Evolutionary conservation across 2,888 invertebrate genomes (phyloP).

Genomic region (Steinernema scapterisci): DNA sequence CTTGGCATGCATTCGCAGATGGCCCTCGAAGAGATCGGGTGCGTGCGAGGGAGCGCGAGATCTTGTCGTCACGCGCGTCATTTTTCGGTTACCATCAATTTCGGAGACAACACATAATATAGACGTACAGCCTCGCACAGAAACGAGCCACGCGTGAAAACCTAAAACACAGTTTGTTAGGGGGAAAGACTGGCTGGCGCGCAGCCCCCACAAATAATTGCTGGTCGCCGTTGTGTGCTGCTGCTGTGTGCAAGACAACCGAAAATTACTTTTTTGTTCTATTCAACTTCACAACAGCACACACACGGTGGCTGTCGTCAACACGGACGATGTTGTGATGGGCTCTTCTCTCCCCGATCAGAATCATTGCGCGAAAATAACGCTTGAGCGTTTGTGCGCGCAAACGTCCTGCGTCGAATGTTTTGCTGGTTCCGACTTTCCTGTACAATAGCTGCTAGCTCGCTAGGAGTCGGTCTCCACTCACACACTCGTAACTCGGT

Average conservation of each 20-base stretch:
- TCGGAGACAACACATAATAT: too few species aligned
- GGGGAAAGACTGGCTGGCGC: too few species aligned
- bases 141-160: too few species aligned
- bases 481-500: too few species aligned
- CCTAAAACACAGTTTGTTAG: too few species aligned
- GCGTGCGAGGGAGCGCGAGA: background rate
- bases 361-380: constrained; percentile 32
- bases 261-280: constrained; percentile 20
- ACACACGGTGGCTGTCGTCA: background rate
- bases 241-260: background rate
- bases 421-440: constrained; percentile 7
- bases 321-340: constrained; percentile 9
- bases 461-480: too few species aligned
- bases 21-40: constrained; percentile 20
- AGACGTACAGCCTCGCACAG: too few species aligned
- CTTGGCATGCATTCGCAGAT: constrained; percentile 26
- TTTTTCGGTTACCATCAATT: too few species aligned
- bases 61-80: background rate
- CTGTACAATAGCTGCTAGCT: constrained; percentile 4
- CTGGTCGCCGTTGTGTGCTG: background rate
- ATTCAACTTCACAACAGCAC: constrained; percentile 21
- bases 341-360: constrained; percentile 24
- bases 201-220: too few species aligned
- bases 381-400: constrained; percentile 10
- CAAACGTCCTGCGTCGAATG: constrained; percentile 32